Evolutionary conservation across 2,888 invertebrate species (phyloP), one percentile per base, ranked within the genome.

Genomic region (Nomada lathburiana): DNA sequence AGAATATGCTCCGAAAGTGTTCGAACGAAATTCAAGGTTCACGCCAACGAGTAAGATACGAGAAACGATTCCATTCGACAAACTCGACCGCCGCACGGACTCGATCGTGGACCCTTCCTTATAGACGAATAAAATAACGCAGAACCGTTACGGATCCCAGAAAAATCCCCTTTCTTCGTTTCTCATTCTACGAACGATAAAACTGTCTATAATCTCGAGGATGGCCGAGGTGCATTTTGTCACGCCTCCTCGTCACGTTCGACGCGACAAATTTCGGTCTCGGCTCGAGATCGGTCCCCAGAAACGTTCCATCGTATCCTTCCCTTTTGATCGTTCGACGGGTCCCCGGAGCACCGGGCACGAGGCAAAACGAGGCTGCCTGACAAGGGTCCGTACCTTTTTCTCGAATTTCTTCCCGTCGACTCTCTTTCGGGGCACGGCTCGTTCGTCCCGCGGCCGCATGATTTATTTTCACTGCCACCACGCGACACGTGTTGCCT

Each of bases 401-500:
- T 90, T 89, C 90, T 91, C 89, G 70, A 86, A 88, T 91, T 92
- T 90, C 89, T 90, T 87, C 84, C 67, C 50, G 26, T 64, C 68
- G 79, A 67, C 76, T 79, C 74, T 82, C 64, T 77, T 60, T 42
- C 59, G 60, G 64, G 47, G n/a, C 84, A 84, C 73, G 2, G 23
- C 82, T 75, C 62, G 23, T 67, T 75, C 81, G 70, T 64, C 63
- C 71, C 64, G 77, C 80, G 76, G 73, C 76, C 82, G 73, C 84
- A 87, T 89, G 89, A 91, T 91, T 91, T 92, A 91, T 91, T 91
- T 91, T 91, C 89, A 87, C 89, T 91, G 87, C 87, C 86, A 90
- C 86, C 89, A 81, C 89, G 86, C 89, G 90, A 91, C 91, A 92
- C 92, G 90, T 91, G 92, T 92, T 90, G 87, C 87, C 82, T 74